phyloP scores from a whole-genome alignment of 2,888 invertebrate genomes.

The Pinctada fucata region DNA sequence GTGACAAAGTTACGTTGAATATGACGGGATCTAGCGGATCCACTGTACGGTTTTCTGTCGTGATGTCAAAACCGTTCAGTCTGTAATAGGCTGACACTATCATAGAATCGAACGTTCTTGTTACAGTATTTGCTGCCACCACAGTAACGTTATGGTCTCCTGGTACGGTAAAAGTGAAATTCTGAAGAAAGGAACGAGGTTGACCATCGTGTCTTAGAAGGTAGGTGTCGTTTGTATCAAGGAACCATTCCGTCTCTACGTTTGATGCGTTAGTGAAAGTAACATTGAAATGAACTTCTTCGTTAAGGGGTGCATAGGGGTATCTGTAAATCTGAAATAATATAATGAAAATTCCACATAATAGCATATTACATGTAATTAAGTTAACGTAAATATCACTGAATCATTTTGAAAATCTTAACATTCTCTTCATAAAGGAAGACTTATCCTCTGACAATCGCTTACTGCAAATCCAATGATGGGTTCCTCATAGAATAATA shows the following conservation, averaged over 20 bases:
- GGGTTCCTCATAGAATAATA: constrained; percentile 2
- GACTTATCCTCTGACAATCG: too few relatives aligned
- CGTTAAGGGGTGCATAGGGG: constrained; percentile 3
- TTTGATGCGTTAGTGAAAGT: constrained; percentile 21
- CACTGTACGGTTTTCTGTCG: neutral
- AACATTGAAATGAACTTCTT: constrained; percentile 8
- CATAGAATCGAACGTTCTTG: neutral
- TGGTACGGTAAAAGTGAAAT: constrained; percentile 2
- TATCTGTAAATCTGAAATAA: constrained; percentile 8
- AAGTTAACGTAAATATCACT: neutral
- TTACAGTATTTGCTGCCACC: constrained; percentile 16
- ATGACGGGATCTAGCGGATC: constrained; percentile 9
- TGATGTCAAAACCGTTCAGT: constrained; percentile 19
- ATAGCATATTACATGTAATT: neutral
- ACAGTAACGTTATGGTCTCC: constrained; percentile 15
- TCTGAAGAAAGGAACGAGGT: neutral
- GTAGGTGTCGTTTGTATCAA: constrained; percentile 2
- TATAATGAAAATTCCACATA: neutral
- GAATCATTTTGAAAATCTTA: too few relatives aligned
- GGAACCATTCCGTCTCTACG: constrained; percentile 23
- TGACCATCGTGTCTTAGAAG: neutral
- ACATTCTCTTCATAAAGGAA: too few relatives aligned
- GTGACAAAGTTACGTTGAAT: constrained; percentile 13
- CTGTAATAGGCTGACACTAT: constrained; percentile 4
- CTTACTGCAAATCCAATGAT: neutral